These are phyloP conservation scores for Heliothis virescens DNA, from an alignment of 1,140 invertebrate genomes.

Conservation along the genomic window DNA sequence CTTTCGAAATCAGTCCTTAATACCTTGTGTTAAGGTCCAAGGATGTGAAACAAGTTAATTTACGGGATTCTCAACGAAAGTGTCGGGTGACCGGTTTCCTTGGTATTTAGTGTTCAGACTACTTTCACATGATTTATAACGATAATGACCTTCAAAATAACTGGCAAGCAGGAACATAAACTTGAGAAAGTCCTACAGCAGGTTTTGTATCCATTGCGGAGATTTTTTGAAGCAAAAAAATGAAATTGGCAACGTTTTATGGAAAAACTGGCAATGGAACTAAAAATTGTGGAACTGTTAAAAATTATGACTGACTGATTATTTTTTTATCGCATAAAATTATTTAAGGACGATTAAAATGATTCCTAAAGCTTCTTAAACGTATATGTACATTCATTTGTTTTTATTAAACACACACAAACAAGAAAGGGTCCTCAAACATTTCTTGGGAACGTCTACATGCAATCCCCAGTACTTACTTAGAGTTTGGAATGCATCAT, in stretches of 20 bases:
- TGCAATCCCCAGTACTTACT: no score
- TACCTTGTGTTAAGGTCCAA: slow-evolving; percentile 2
- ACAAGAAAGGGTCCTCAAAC: background rate
- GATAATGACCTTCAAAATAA: slow-evolving; percentile 33
- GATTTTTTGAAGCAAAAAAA: background rate
- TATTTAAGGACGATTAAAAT: no score
- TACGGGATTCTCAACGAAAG: slow-evolving; percentile 39
- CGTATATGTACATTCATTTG: no score
- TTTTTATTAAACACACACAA: no score
- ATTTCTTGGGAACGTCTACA: no score
- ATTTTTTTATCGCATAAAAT: no score
- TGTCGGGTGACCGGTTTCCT: slow-evolving; percentile 17
- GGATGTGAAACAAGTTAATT: slow-evolving; percentile 30
- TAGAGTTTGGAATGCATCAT: no score
- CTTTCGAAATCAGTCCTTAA: slow-evolving; percentile 20
- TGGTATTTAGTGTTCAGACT: slow-evolving; percentile 26
- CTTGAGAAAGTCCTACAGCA: slow-evolving; percentile 23
- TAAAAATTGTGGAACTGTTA: background rate
- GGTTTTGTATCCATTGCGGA: background rate
- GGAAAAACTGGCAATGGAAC: background rate
- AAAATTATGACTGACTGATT: no score
- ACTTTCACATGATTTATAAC: slow-evolving; percentile 45
- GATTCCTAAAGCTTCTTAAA: no score
- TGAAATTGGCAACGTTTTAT: background rate
- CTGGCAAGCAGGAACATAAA: background rate